A percentile compares a stretch with the other conserved stretches of the same genome.
These are phyloP conservation scores for Acipenser oxyrinchus DNA, from an alignment of 2,797 vertebrate genomes.

Conservation along the genomic window DNA sequence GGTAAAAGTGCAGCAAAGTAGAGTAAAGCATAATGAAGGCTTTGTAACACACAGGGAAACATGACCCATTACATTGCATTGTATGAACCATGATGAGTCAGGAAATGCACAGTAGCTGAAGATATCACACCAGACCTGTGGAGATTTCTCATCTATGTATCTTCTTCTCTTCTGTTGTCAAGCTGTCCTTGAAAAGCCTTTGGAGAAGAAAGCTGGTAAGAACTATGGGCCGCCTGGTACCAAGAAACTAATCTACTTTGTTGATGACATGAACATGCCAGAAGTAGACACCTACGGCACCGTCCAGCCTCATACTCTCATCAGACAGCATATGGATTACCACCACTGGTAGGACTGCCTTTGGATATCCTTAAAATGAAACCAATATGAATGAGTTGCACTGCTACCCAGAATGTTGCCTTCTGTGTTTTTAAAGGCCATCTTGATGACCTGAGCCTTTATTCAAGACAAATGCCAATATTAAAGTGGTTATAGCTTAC, in stretches of 20 bases:
- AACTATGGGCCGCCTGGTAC: slow-evolving; percentile 79
- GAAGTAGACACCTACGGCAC: slow-evolving; percentile 85
- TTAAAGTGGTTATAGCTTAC: too few species aligned
- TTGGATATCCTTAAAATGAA: neutral
- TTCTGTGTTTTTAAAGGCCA: accelerated
- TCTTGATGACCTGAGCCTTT: too few species aligned
- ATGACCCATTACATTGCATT: too few species aligned
- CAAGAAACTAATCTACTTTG: slow-evolving; percentile 82
- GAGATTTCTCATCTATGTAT: neutral
- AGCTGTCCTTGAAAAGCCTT: slow-evolving; percentile 72
- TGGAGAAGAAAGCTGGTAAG: slow-evolving; percentile 89
- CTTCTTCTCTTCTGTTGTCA: slow-evolving; percentile 10
- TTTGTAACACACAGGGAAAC: too few species aligned
- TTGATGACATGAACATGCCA: slow-evolving; percentile 94
- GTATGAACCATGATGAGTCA: too few species aligned
- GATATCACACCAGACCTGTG: too few species aligned
- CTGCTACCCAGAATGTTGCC: too few species aligned
- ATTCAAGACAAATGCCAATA: too few species aligned
- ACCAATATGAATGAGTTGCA: accelerated
- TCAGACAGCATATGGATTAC: slow-evolving; percentile 92
- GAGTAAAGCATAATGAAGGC: too few species aligned
- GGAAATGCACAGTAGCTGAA: too few species aligned
- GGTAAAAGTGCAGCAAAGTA: too few species aligned
- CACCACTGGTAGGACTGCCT: slow-evolving; percentile 71
- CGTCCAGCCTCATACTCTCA: slow-evolving; percentile 85